Evolutionary conservation across 2,888 invertebrate species (phyloP), one percentile per base, ranked within the genome.

Genomic region (Strigamia transsilvanica): DNA sequence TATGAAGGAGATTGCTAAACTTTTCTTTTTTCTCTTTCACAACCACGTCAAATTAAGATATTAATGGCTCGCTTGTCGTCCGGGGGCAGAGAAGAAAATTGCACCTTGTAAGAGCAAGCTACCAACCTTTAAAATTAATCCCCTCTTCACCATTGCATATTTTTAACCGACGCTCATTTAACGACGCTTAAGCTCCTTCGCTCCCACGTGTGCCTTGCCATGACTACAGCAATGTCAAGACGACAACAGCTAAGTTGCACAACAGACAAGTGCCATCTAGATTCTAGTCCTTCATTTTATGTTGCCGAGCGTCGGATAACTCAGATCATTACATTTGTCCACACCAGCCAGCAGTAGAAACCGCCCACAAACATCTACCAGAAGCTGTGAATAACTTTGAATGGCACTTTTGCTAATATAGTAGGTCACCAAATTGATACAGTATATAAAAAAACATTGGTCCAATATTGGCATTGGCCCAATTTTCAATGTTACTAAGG

Each of bases 141-240:
- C 61, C 61, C 61, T 66, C 61, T 66, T 66, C 61, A 66, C 61
- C 61, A 66, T 66, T 66, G 61, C 61, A 66, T 66, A 66, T 66
- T 66, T 66, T 66, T 66, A 66, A 66, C 61, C 61, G 61, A n/a
- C 61, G 61, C 61, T 66, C 61, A 66, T 66, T 66, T 66, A 66
- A 66, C 61, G 61, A 66, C 61, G 61, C 61, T 66, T 66, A 66
- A 66, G 61, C 61, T 66, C 61, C 61, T 23, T 66, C 61, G 46
- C 46, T 46, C 15, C n/a, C 46, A n/a, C 46, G 5, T 38, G 9
- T 46, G 46, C 46, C 38, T 38, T 10, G 38, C 38, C 38, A 38
- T 10, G 38, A 38, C 38, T 38, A 38, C 38, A 9, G 9, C 61
- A 66, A 66, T 66, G 61, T 66, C 61, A 66, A 66, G 21, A 46